Evolutionary conservation across 2,797 vertebrate genomes (phyloP).

Genomic region (Macrochelys suwanniensis): DNA sequence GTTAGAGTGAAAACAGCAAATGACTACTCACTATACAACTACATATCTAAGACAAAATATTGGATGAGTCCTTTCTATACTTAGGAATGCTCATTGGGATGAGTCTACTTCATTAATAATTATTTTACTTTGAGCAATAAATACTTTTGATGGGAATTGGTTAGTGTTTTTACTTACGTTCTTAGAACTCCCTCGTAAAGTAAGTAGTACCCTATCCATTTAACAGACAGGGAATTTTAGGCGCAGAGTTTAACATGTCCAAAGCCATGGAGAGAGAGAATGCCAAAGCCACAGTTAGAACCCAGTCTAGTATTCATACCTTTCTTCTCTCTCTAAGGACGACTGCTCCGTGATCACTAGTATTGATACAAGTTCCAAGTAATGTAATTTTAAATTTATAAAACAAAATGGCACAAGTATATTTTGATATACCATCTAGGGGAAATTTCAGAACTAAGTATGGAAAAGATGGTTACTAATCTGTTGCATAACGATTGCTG

Average conservation of each 20-base stretch:
- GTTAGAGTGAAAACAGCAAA: background rate
- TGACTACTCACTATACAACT: background rate
- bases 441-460: background rate
- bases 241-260: background rate
- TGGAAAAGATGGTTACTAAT: no score
- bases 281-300: background rate
- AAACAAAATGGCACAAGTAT: background rate
- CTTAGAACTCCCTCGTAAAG: background rate
- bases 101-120: background rate
- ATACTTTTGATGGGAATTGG: background rate
- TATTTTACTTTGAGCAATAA: background rate
- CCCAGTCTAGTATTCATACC: background rate
- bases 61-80: constrained; percentile 24
- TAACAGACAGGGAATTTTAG: background rate
- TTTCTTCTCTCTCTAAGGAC: rapidly evolving
- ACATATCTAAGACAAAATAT: background rate
- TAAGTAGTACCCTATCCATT: background rate
- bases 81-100: background rate
- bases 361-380: background rate
- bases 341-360: background rate
- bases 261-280: background rate
- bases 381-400: background rate
- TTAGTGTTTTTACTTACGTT: background rate
- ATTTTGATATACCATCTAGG: background rate
- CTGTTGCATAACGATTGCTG: no score